Evolutionary conservation across 2,888 invertebrate species (phyloP).

Genomic region (Drosophila histrio): DNA sequence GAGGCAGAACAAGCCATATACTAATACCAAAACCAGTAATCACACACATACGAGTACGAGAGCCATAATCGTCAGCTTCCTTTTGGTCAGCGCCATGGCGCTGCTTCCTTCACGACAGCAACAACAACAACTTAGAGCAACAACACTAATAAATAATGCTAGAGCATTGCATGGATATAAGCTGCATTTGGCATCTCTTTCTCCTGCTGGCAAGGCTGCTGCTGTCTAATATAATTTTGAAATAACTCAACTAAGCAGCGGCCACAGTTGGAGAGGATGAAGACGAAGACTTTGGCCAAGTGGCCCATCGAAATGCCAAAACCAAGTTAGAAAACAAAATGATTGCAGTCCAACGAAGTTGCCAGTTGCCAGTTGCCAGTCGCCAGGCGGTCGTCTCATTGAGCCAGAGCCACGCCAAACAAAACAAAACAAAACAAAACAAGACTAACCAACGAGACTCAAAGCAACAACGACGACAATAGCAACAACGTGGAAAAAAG

Average conservation of each 20-base stretch:
- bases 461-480: conserved; percentile 20
- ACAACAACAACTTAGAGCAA: conserved; percentile 13
- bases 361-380: conserved; percentile 30
- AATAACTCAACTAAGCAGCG: conserved; percentile 71
- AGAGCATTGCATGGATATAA: conserved; percentile 31
- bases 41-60: conserved; percentile 24
- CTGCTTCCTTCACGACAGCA: conserved; percentile 69
- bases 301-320: conserved; percentile 72
- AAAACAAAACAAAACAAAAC: conserved; percentile 19
- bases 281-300: conserved; percentile 45
- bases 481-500: conserved; percentile 58
- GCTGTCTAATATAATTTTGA: conserved; percentile 75
- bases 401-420: conserved; percentile 27
- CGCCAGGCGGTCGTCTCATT: conserved; percentile 44
- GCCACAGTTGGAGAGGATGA: conserved; percentile 1
- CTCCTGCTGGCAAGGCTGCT: too few relatives aligned
- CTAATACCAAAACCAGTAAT: conserved; percentile 43
- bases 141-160: conserved; percentile 42
- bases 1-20: conserved; percentile 3
- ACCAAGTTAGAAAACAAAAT: conserved; percentile 73
- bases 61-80: conserved; percentile 73
- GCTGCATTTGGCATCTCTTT: conserved; percentile 43
- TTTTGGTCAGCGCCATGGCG: conserved; percentile 69
- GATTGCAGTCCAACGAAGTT: conserved; percentile 51
- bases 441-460: conserved; percentile 42